phyloP scores from a whole-genome alignment of 1,140 invertebrate species.

The Oscheius sp. region DNA sequence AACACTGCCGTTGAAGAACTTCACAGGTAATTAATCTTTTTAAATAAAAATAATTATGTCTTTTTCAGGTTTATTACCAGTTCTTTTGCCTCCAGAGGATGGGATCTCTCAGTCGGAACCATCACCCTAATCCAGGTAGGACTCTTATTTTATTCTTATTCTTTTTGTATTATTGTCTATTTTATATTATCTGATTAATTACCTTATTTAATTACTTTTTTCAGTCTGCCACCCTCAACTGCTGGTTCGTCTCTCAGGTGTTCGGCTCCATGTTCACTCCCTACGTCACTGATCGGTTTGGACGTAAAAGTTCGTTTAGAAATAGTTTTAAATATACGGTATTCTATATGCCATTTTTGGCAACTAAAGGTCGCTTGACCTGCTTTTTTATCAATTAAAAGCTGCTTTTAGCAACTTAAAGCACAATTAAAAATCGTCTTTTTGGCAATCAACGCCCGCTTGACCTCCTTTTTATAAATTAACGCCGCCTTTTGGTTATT shows the following conservation, averaged over 20 bases:
- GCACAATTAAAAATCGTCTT: too few species aligned
- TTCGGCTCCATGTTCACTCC: slow-evolving; percentile 48
- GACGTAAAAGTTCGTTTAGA: slow-evolving; percentile 49
- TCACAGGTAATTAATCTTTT: slow-evolving; percentile 8
- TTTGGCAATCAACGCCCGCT: too few species aligned
- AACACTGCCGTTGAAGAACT: slow-evolving; percentile 52
- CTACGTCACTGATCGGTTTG: slow-evolving; percentile 45
- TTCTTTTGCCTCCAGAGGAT: slow-evolving; percentile 38
- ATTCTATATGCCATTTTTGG: too few species aligned
- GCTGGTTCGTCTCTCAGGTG: slow-evolving; percentile 50
- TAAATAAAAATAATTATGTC: background rate
- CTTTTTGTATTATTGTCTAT: too few species aligned
- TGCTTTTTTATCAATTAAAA: too few species aligned
- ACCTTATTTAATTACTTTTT: too few species aligned
- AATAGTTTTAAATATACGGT: too few species aligned
- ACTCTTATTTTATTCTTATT: too few species aligned
- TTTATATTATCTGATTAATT: background rate
- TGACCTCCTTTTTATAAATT: too few species aligned
- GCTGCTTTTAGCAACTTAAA: too few species aligned
- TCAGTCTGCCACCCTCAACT: slow-evolving; percentile 44
- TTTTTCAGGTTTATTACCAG: slow-evolving; percentile 37
- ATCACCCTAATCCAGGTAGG: slow-evolving; percentile 35
- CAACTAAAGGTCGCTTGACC: too few species aligned
- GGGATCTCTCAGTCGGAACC: slow-evolving; percentile 17
- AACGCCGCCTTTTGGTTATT: too few species aligned